Evolutionary conservation across 1,140 invertebrate species (phyloP).

Genomic region (Platyscapa corneri): DNA sequence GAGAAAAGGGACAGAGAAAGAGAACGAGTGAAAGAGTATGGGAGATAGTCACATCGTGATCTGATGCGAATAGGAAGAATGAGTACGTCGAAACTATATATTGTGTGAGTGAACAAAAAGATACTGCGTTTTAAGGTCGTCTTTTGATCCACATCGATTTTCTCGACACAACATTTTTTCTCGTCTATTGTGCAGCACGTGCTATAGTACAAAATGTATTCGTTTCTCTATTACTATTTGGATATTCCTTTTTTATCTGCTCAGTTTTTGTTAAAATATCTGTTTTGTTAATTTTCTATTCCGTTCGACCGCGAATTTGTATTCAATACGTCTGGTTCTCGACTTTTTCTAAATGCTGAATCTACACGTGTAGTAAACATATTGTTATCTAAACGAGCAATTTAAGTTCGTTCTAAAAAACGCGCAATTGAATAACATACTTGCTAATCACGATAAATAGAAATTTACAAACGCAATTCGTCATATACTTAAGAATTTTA

Average conservation of each 20-base stretch:
- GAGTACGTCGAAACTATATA: neutral
- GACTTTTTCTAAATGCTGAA: neutral
- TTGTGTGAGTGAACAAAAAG: neutral
- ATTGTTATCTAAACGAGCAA: neutral
- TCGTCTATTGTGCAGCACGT: neutral
- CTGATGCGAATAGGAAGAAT: neutral
- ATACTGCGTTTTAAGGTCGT: neutral
- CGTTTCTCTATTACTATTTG: neutral
- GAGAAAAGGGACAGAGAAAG: neutral
- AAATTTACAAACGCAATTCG: neutral
- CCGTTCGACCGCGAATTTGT: too few relatives aligned
- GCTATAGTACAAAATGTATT: neutral
- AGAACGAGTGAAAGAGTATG: neutral
- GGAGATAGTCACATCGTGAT: neutral
- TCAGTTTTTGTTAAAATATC: neutral
- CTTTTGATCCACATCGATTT: neutral
- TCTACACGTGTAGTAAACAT: neutral
- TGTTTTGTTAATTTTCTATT: neutral
- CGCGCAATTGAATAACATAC: neutral
- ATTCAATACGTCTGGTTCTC: too few relatives aligned
- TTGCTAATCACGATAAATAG: neutral
- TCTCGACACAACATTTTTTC: neutral
- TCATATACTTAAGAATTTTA: neutral
- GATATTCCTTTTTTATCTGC: neutral
- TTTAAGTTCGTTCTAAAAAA: neutral